phyloP scores from a whole-genome alignment of 2,113 vertebrate species.

The Notothenia coriiceps region DNA sequence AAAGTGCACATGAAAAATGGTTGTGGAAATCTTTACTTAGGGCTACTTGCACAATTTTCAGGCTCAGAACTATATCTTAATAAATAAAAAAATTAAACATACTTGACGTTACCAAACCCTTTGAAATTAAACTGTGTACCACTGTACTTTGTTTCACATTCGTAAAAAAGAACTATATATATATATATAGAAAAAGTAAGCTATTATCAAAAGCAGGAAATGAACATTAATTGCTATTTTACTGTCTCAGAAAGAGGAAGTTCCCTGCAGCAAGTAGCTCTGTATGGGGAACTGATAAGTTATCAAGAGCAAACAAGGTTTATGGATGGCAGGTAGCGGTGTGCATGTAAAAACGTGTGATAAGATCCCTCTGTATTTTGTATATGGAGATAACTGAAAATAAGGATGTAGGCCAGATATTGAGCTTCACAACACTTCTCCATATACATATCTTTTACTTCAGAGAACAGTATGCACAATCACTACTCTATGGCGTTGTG shows the following conservation, averaged over 20 bases:
- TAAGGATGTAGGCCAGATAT: background rate
- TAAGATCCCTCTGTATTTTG: background rate
- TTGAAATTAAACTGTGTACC: background rate
- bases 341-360: background rate
- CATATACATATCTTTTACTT: background rate
- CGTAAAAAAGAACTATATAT: background rate
- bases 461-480: conserved; percentile 7
- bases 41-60: background rate
- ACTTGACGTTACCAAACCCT: background rate
- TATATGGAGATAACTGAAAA: background rate
- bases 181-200: no score
- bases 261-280: background rate
- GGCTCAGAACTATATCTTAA: background rate
- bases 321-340: background rate
- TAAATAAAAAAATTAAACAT: background rate
- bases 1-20: no score
- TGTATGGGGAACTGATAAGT: background rate
- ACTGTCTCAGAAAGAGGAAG: conserved; percentile 18
- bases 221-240: background rate
- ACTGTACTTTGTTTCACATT: background rate
- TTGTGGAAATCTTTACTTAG: no score
- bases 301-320: background rate
- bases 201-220: no score
- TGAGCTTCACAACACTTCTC: background rate
- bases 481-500: background rate